A percentile compares a stretch with the other conserved stretches of the same genome.
These are phyloP conservation scores for Ophiodon elongatus DNA, from an alignment of 2,113 vertebrate species.

Conservation along the genomic window DNA sequence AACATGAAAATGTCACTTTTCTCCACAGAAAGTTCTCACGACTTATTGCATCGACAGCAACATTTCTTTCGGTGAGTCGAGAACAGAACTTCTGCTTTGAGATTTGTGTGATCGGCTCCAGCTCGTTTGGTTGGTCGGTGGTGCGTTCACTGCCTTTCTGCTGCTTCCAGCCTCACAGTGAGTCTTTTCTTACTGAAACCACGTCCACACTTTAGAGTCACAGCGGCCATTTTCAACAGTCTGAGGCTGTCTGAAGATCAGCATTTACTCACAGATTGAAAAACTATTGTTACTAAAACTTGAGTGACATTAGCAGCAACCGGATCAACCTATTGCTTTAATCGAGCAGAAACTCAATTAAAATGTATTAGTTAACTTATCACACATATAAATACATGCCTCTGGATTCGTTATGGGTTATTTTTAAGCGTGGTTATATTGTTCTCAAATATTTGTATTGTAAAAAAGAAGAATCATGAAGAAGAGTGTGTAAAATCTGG, in stretches of 20 bases:
- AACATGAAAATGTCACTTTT: neutral
- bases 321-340: neutral
- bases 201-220: neutral
- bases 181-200: neutral
- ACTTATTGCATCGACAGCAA: conserved; percentile 1
- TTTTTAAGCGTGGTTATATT: neutral
- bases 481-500: too few species aligned
- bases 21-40: neutral
- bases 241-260: too few species aligned
- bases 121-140: too few species aligned
- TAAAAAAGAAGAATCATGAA: too few species aligned
- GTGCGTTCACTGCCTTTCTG: neutral
- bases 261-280: neutral
- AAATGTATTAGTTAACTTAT: neutral
- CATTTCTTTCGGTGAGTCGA: neutral
- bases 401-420: neutral
- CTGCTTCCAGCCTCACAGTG: neutral
- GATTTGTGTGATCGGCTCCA: too few species aligned
- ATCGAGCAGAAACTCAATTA: neutral
- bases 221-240: conserved; percentile 11
- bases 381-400: conserved; percentile 1
- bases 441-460: too few species aligned
- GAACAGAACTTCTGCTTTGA: too few species aligned
- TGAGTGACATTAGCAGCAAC: too few species aligned
- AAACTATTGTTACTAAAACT: neutral